Percentiles rank a stretch among this genome's conserved stretches.
Evolutionary conservation across 2,113 vertebrate species (phyloP).

Genomic region (Aplodontia rufa): DNA sequence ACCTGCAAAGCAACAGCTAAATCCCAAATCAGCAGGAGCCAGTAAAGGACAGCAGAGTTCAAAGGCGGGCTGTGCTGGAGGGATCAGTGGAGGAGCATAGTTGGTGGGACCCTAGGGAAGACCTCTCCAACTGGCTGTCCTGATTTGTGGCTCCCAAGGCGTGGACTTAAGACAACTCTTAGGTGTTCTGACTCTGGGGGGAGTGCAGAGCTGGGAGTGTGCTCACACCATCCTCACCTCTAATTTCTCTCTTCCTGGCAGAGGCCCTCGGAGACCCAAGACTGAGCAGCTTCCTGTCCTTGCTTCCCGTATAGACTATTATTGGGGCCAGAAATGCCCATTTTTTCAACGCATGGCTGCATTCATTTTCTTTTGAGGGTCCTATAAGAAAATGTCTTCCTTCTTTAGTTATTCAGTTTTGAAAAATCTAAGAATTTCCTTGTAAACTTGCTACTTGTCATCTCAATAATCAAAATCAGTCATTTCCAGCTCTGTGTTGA

Average conservation of each 20-base stretch:
- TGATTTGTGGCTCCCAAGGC: not conserved
- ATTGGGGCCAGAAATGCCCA: not conserved
- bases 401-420: slow-evolving; percentile 37
- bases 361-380: slow-evolving; percentile 1
- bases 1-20: not conserved
- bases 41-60: not conserved
- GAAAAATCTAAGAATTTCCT: slow-evolving; percentile 19
- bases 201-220: not conserved
- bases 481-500: slow-evolving; percentile 24
- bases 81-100: not conserved
- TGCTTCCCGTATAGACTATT: not conserved
- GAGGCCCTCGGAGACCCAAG: not conserved
- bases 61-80: not conserved
- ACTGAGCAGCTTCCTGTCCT: not conserved
- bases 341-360: slow-evolving; percentile 31
- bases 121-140: not conserved
- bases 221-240: not conserved
- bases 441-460: not conserved
- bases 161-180: not conserved
- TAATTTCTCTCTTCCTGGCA: not conserved
- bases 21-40: not conserved
- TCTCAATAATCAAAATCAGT: not conserved
- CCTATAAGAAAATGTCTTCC: not conserved
- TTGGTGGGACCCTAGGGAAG: not conserved
- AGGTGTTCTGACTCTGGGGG: not conserved